Evolutionary conservation across 2,888 invertebrate species (phyloP), one percentile per base, ranked within the genome.

Genomic region (Apodemia mormo): DNA sequence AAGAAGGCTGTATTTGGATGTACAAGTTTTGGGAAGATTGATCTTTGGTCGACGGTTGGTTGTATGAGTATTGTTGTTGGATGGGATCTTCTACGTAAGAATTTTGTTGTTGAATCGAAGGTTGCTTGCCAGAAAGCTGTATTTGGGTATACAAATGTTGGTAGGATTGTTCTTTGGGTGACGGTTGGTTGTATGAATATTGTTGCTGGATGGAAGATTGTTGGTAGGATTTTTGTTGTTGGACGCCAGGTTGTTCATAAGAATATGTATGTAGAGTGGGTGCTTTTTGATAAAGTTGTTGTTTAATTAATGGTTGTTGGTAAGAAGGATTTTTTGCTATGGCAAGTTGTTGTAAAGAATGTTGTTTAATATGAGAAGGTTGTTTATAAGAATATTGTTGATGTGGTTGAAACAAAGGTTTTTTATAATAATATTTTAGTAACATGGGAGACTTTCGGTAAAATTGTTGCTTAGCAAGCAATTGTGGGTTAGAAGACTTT

Each of bases 121-220:
- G n/a, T 52, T 52, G 14, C n/a, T 7, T n/a, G 7, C 37, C 33
- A n/a, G 52, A 7, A 52, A 2, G 7, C n/a, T 52, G 52, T 52
- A 52, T 52, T 61, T 61, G 61, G n/a, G 33, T 61, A 37, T 30
- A 6, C 12, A 33, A 33, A 14, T 49, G 10, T 61, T 61, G 30
- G 4, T 61, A 61, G 1, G 61, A 30, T 12, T 33, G 30, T 14
- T 30, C 14, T 33, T 61, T 12, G 14, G 33, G 33, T 7, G 2
- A 6, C 7, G 52, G 52, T 52, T 52, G 52, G 7, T 2, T 52
- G 7, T 52, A 52, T 14, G n/a, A 14, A 52, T 52, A n/a, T 14
- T 49, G 49, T 49, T 49, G 45, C 30, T 58, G 58, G n/a, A 58
- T 58, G 58, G 58, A 58, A 30, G 29, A 22, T 58, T 58, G 29